Percentiles rank a stretch among this genome's conserved stretches.
phyloP scores from a whole-genome alignment of 2,888 invertebrate species.

The Cantharis rufa region DNA sequence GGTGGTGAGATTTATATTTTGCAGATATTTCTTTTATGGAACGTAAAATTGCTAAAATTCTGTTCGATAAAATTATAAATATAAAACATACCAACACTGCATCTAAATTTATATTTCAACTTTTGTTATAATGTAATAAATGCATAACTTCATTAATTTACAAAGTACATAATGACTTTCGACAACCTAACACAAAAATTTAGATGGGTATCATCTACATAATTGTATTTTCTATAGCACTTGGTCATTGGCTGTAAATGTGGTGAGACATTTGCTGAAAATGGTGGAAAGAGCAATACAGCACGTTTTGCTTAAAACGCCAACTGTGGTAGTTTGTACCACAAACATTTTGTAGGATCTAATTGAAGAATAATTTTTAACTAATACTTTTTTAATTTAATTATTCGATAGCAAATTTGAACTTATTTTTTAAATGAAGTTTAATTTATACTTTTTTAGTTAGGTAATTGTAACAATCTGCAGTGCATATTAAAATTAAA shows the following conservation, averaged over 20 bases:
- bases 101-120: neutral
- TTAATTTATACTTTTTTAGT: neutral
- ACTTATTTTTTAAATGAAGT: neutral
- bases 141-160: neutral
- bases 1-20: neutral
- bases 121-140: neutral
- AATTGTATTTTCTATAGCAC: slow-evolving; percentile 36
- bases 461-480: neutral
- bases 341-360: slow-evolving; percentile 28
- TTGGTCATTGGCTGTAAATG: slow-evolving; percentile 39
- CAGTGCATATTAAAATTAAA: neutral
- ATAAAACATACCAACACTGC: neutral
- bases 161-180: neutral
- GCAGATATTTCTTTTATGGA: neutral
- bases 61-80: neutral
- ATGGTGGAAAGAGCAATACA: slow-evolving; percentile 40
- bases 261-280: slow-evolving; percentile 41
- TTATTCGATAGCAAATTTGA: neutral
- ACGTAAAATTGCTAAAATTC: neutral
- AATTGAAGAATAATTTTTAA: slow-evolving; percentile 40
- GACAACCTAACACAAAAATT: slow-evolving; percentile 9
- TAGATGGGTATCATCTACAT: slow-evolving; percentile 24
- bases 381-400: slow-evolving; percentile 3
- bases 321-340: slow-evolving; percentile 37
- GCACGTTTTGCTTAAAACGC: slow-evolving; percentile 39